Conservation (phyloP, 2,888 invertebrate genomes). For the Meloe dianella region DNA sequence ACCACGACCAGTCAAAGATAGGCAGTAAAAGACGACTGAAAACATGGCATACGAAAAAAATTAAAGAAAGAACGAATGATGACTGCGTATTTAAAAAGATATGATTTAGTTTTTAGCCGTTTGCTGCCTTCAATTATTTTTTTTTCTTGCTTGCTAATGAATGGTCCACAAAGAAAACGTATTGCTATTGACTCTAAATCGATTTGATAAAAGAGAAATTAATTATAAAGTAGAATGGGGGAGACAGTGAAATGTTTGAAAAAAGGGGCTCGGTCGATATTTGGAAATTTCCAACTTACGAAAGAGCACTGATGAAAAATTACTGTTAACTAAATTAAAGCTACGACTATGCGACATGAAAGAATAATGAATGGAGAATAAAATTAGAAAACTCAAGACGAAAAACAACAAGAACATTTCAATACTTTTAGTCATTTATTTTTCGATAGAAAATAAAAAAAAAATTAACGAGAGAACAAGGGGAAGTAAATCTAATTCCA, state of each 20-base stretch:
- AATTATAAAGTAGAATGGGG: neutral
- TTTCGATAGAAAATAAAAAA: neutral
- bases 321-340: constrained; percentile 10
- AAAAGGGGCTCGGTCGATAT: neutral
- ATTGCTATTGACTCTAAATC: neutral
- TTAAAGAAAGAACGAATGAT: constrained; percentile 19
- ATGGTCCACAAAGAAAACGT: neutral
- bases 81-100: constrained; percentile 13
- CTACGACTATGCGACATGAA: neutral
- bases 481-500: neutral
- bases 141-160: neutral
- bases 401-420: neutral
- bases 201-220: constrained; percentile 2
- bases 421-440: neutral
- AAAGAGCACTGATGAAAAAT: constrained; percentile 2
- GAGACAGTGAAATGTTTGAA: neutral
- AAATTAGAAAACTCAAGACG: neutral
- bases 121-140: neutral
- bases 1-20: constrained; percentile 15
- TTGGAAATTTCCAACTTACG: neutral
- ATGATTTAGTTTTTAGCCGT: neutral
- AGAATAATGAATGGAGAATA: constrained; percentile 8
- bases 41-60: constrained; percentile 9
- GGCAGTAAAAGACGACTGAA: constrained; percentile 21
- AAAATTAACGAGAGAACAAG: neutral